Evolutionary conservation across 2,888 invertebrate species (phyloP).

Genomic region (Colostygia pectinataria): DNA sequence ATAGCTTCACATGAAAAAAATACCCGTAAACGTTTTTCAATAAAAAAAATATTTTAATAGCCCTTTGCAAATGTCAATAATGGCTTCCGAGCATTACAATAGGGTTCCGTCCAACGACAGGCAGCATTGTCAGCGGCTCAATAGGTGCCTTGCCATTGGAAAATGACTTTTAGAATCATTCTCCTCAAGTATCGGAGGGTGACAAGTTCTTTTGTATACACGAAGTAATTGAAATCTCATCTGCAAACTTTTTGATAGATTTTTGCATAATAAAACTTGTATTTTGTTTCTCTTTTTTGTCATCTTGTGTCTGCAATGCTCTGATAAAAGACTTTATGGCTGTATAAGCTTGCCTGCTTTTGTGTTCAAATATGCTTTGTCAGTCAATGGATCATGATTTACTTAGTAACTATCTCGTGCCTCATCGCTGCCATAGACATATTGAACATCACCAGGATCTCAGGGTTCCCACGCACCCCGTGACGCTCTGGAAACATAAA

Average conservation of each 20-base stretch:
- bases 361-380: not conserved
- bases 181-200: conserved; percentile 64
- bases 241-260: conserved; percentile 35
- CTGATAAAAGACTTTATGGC: conserved; percentile 4
- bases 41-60: conserved; percentile 72
- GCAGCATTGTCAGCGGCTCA: conserved; percentile 69
- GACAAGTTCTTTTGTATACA: conserved; percentile 59
- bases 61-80: conserved; percentile 78
- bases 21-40: conserved; percentile 62
- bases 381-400: too few relatives aligned
- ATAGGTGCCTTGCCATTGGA: conserved; percentile 66
- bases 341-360: not conserved
- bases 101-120: conserved; percentile 70
- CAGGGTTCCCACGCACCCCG: conserved; percentile 94
- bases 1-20: conserved; percentile 50
- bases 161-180: conserved; percentile 72
- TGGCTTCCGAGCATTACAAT: conserved; percentile 77
- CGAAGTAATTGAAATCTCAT: conserved; percentile 60
- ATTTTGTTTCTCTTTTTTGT: conserved; percentile 6
- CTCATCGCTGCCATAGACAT: conserved; percentile 96
- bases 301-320: not conserved
- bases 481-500: conserved; percentile 88
- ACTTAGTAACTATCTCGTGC: conserved; percentile 86
- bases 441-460: conserved; percentile 96
- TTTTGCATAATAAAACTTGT: conserved; percentile 15